phyloP scores from a whole-genome alignment of 2,113 vertebrate genomes.

The Clarias macrocephalus region DNA sequence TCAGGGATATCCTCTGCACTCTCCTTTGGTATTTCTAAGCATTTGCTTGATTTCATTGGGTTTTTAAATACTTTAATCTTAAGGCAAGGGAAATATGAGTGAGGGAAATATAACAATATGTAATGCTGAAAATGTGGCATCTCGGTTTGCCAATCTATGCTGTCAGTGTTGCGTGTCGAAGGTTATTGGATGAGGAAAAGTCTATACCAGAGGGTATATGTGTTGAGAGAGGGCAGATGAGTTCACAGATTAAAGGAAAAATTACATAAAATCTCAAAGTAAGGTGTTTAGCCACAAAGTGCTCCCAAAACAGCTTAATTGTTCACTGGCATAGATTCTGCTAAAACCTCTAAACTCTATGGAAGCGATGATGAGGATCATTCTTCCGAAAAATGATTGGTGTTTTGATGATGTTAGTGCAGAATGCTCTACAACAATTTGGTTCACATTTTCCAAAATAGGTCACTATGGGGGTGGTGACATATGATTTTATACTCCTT shows the following conservation, averaged over 20 bases:
- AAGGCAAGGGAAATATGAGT: slow-evolving; percentile 13
- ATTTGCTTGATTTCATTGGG: neutral
- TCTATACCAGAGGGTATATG: neutral
- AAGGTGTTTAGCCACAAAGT: neutral
- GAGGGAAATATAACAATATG: neutral
- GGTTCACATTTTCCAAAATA: neutral
- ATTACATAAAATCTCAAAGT: neutral
- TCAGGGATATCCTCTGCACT: slow-evolving; percentile 46
- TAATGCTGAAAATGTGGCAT: slow-evolving; percentile 12
- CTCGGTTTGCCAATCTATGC: slow-evolving; percentile 14
- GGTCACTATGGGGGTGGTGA: neutral
- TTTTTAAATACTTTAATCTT: slow-evolving; percentile 5
- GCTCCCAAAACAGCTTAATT: neutral
- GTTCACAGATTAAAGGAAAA: neutral
- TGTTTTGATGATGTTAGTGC: neutral
- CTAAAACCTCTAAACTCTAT: neutral
- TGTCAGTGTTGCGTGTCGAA: slow-evolving; percentile 11
- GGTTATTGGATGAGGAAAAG: neutral
- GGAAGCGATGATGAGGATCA: neutral
- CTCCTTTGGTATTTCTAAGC: slow-evolving; percentile 14
- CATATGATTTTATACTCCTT: neutral
- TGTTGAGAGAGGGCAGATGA: neutral
- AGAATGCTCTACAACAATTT: neutral
- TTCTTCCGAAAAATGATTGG: neutral
- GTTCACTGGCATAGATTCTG: neutral